Base-by-base conservation (phyloP, 2,888 invertebrate genomes). In the Pherbina coryleti region DNA sequence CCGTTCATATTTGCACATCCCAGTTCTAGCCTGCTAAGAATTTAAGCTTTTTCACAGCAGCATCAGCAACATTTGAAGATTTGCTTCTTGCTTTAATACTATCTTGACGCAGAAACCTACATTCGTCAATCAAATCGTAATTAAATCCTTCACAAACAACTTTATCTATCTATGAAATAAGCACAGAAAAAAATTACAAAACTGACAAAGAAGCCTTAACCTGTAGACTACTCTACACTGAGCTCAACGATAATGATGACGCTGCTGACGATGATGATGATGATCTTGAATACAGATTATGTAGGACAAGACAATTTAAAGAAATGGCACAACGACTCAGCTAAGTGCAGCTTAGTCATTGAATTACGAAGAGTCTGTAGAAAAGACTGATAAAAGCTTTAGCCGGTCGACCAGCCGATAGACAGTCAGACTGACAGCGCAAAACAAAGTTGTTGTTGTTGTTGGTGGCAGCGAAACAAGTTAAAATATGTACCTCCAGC, bases 51-150 rank as follows among this genome's bases (percentile, higher is more conserved):
- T 44, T n/a, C n/a, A n/a, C n/a, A n/a, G n/a, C 44, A 11, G 2
- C 1, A 44, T 2, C 44, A 11, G 44, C 44, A 44, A 11, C 44
- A 44, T 44, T 44, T 11, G 14, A 44, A 44, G 44, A 44, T 44
- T 44, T 44, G 44, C 44, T 11, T 44, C 14, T 7, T 44, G 44
- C 44, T 44, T 1, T 44, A 44, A 44, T 44, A 2, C 44, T 44
- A 44, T 44, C 11, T 2, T 44, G 44, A 14, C 44, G 57, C 71
- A 57, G 17, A 72, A 72, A 72, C 71, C 71, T 57, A 72, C 8
- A 72, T 72, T 72, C 71, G 71, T 72, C 71, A 55, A 72, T 72
- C 71, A 72, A 72, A 72, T 22, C 71, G 4, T 57, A 55, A 72
- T 57, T 55, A 57, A 57, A 72, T 72, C 71, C 71, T 72, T 22